A percentile compares a stretch with the other conserved stretches of the same genome.
These are phyloP conservation scores for Drymodes brunneopygia DNA, from an alignment of 2,113 vertebrate species.

Conservation along the genomic window DNA sequence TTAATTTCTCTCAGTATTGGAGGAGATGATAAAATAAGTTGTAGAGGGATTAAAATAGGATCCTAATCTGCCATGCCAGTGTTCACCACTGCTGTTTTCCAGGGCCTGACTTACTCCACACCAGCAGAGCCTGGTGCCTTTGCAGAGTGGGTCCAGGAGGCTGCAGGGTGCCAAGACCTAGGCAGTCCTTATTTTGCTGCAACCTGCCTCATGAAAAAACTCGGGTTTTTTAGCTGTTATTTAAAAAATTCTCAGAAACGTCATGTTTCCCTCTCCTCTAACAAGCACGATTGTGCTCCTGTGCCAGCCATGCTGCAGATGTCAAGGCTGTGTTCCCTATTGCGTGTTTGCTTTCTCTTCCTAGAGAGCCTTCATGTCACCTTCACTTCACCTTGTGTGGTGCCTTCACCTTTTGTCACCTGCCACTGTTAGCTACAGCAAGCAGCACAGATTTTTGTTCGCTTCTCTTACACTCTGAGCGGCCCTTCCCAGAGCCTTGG, in stretches of 20 bases:
- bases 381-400: neutral
- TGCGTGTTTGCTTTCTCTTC: neutral
- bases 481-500: neutral
- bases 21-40: neutral
- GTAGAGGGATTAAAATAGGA: neutral
- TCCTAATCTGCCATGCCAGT: neutral
- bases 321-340: neutral
- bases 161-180: rapidly evolving
- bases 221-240: neutral
- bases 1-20: rapidly evolving
- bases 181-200: neutral
- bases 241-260: neutral
- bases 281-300: rapidly evolving
- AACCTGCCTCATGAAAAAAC: neutral
- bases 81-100: neutral
- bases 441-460: neutral
- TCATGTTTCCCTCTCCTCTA: neutral
- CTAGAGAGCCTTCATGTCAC: neutral
- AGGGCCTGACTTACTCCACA: neutral
- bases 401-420: neutral
- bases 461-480: neutral
- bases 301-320: rapidly evolving
- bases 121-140: neutral
- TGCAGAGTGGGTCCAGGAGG: rapidly evolving
- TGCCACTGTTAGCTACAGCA: neutral